Evolutionary conservation across 2,888 invertebrate genomes (phyloP), one percentile per base, ranked within the genome.

Genomic region (Drosophila rellima): DNA sequence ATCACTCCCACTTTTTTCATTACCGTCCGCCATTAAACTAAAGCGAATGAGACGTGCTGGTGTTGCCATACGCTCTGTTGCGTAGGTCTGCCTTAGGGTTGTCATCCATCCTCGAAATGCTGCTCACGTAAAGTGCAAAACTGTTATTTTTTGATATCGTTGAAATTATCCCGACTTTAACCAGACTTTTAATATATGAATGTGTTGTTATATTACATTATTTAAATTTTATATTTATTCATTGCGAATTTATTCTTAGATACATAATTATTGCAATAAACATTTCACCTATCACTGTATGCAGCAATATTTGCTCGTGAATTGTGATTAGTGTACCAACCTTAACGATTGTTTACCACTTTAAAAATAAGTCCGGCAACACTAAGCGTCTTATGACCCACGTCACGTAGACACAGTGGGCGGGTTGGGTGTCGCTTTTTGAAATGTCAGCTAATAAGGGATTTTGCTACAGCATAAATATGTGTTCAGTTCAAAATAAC

Each of bases 351-450:
- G 37, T 51, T 67, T 59, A 33, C 7, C 4, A 13, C 23, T 8
- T 39, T 7, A 8, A 11, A 40, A 11, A 29, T 26, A 18, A 31
- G 18, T 60, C 11, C 26, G 78, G 78, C 65, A 74, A 29, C 76
- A 0, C 60, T 47, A 1, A 2, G 26, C 18, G 17, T 26, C n/a
- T 31, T 55, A 50, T 80, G 85, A 56, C 54, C 65, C 70, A 78
- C 82, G 83, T 85, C 86, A 82, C 86, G 80, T 85, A 82, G 48
- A 48, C 79, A 55, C n/a, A 3, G 20, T 66, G 77, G 79, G 77
- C 70, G 71, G 74, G 39, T 51, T 66, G 67, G 66, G 61, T 50
- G 73, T 6, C 20, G 20, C 18, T 47, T 56, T 74, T 81, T 77
- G 2, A 74, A 84, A 56, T 65, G 13, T n/a, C 20, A 39, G 2